Evolutionary conservation across 2,797 vertebrate genomes (phyloP).

Genomic region (Paratrypauchen microcephalus): DNA sequence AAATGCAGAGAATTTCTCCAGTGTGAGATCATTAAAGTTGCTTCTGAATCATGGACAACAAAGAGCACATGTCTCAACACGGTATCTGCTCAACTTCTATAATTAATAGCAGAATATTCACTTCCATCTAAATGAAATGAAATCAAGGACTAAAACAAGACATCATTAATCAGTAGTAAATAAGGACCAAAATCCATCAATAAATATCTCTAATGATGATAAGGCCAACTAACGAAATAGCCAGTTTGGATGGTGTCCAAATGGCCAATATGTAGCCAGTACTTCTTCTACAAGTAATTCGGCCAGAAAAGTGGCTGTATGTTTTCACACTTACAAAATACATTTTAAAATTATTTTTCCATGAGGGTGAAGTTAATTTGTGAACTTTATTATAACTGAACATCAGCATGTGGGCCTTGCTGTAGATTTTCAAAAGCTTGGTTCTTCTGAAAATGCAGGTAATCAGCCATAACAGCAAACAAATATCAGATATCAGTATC

Average conservation of each 20-base stretch:
- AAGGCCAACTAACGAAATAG: not conserved
- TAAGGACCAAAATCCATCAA: not conserved
- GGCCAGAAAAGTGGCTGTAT: not conserved
- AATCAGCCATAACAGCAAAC: not conserved
- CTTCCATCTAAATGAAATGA: not conserved
- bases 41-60: not conserved
- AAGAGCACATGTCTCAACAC: not conserved
- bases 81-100: not conserved
- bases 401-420: not conserved
- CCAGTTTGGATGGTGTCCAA: not conserved
- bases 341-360: not conserved
- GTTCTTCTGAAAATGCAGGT: not conserved
- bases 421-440: no score
- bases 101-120: not conserved
- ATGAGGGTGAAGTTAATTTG: not conserved
- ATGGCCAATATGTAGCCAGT: no score
- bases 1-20: no score
- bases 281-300: no score
- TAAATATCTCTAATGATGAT: not conserved
- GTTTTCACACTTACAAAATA: no score
- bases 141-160: not conserved
- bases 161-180: not conserved
- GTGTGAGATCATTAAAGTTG: no score
- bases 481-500: not conserved
- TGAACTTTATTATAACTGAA: not conserved